phyloP scores from a whole-genome alignment of 2,888 invertebrate species.

The Tridacna gigas region DNA sequence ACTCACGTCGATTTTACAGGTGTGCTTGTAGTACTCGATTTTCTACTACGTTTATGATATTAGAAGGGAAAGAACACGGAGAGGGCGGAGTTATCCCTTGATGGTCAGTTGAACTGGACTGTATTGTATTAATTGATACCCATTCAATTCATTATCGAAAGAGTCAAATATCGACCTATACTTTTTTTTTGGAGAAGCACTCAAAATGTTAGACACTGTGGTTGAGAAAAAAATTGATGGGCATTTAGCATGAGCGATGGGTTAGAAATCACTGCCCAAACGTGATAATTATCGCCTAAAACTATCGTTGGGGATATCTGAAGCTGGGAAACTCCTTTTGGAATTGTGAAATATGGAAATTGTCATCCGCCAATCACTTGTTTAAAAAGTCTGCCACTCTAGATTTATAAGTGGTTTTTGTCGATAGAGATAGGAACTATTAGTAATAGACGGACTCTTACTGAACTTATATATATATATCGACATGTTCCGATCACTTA shows the following conservation, averaged over 20 bases:
- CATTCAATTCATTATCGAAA: not conserved
- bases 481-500: not conserved
- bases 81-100: conserved; percentile 19
- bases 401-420: conserved; percentile 4
- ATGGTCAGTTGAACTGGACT: conserved; percentile 12
- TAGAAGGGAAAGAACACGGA: not conserved
- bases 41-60: not conserved
- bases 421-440: not conserved
- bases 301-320: not conserved
- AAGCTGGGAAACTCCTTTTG: not conserved
- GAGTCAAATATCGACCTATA: no score
- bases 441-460: conserved; percentile 2
- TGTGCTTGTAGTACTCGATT: conserved; percentile 8
- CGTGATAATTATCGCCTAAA: not conserved
- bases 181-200: no score
- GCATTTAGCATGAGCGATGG: not conserved
- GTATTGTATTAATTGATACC: conserved; percentile 4
- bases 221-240: not conserved
- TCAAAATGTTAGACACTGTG: not conserved
- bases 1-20: not conserved
- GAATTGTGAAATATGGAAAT: conserved; percentile 22
- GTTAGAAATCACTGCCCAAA: not conserved
- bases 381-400: conserved; percentile 14
- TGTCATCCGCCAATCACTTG: conserved; percentile 11
- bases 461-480: conserved; percentile 4